A percentile compares a stretch with the other conserved stretches of the same genome.
These are phyloP conservation scores for Stomatorhinus ivindoensis DNA, from an alignment of 2,113 vertebrate genomes.

Conservation along the genomic window DNA sequence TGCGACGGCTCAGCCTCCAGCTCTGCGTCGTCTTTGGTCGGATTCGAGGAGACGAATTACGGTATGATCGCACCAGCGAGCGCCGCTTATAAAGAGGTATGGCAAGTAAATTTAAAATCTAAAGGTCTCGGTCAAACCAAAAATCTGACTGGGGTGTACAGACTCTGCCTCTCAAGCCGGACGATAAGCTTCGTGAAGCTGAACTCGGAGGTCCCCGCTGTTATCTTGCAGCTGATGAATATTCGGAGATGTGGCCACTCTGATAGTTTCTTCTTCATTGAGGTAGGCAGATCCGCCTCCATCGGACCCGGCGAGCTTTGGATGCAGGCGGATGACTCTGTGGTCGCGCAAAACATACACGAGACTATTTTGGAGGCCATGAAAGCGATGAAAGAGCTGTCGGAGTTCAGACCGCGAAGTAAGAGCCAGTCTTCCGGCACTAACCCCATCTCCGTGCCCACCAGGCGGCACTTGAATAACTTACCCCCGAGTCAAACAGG, in stretches of 20 bases:
- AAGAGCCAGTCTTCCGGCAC: constrained; percentile 89
- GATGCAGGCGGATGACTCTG: constrained; percentile 95
- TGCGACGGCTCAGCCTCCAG: constrained; percentile 56
- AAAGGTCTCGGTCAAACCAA: constrained; percentile 88
- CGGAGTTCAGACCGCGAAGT: constrained; percentile 88
- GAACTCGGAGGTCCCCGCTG: constrained; percentile 82
- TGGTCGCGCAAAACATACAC: constrained; percentile 96
- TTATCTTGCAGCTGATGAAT: constrained; percentile 91
- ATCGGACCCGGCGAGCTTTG: constrained; percentile 94
- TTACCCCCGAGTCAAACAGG: constrained; percentile 76
- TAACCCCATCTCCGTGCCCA: constrained; percentile 67
- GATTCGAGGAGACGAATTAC: constrained; percentile 72
- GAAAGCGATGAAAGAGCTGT: constrained; percentile 90
- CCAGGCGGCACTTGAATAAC: constrained; percentile 61
- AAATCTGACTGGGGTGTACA: constrained; percentile 85
- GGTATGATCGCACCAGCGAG: constrained; percentile 67
- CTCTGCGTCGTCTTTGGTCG: constrained; percentile 55
- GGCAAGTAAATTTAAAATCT: constrained; percentile 93
- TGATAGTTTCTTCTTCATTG: constrained; percentile 95
- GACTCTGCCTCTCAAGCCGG: constrained; percentile 84
- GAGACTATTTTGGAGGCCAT: constrained; percentile 96
- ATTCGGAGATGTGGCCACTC: constrained; percentile 94
- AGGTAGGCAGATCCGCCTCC: constrained; percentile 87
- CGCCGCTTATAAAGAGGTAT: constrained; percentile 82
- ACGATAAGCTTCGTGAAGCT: constrained; percentile 89